Percentiles rank a stretch among this genome's conserved stretches.
phyloP scores from a whole-genome alignment of 2,113 vertebrate species.

The Ovibos moschatus region DNA sequence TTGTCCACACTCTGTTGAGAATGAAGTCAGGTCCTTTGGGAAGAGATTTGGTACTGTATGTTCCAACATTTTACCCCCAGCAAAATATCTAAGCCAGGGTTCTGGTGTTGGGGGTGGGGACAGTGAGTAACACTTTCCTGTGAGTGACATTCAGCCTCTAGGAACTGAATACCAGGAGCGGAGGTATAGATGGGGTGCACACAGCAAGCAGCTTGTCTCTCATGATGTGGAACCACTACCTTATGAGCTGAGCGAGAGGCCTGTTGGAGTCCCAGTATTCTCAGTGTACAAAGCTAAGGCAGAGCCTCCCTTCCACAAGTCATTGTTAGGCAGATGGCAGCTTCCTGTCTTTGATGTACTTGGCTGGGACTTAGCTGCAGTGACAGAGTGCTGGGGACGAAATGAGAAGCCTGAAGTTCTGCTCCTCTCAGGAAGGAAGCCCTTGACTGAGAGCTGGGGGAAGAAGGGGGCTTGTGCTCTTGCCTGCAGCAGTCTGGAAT shows the following conservation, averaged over 20 bases:
- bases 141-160: neutral
- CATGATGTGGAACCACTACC: neutral
- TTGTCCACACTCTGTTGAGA: neutral
- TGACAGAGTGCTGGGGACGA: neutral
- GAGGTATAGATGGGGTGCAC: no score
- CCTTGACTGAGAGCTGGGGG: neutral
- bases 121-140: neutral
- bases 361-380: neutral
- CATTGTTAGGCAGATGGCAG: neutral
- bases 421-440: neutral
- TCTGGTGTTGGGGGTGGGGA: neutral
- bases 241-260: neutral
- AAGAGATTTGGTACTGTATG: neutral
- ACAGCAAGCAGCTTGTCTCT: neutral
- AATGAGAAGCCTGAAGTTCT: neutral
- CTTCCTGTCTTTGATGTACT: neutral
- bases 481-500: neutral
- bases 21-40: neutral
- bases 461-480: neutral
- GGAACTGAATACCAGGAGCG: neutral
- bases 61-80: neutral
- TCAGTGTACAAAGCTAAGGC: neutral
- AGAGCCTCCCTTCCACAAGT: neutral
- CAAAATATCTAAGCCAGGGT: neutral
- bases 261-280: neutral